Evolutionary conservation across 2,888 invertebrate genomes (phyloP).

Genomic region (Torymus auratus): DNA sequence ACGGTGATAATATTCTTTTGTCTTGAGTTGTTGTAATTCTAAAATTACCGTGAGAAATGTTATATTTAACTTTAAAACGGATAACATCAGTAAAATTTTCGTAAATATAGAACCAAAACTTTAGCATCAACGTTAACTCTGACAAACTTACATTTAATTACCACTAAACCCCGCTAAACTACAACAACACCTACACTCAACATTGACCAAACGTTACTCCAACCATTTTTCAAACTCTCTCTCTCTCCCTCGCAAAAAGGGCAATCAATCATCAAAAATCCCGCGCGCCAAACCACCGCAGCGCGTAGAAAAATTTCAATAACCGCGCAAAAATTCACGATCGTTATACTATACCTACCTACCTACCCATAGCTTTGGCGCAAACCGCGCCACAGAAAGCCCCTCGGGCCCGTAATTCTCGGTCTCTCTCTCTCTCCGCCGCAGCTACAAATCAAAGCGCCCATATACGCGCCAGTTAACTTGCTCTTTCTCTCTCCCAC

Average conservation of each 20-base stretch:
- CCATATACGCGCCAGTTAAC: neutral
- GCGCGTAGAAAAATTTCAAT: too few relatives aligned
- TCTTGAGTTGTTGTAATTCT: neutral
- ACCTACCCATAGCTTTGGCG: too few relatives aligned
- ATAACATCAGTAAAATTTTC: neutral
- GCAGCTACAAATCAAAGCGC: conserved; percentile 33
- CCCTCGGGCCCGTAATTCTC: conserved; percentile 38
- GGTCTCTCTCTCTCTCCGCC: neutral
- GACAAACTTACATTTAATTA: neutral
- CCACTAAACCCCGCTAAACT: too few relatives aligned
- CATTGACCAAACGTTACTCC: too few relatives aligned
- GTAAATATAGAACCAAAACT: neutral
- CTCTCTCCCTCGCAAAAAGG: too few relatives aligned
- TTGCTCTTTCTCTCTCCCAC: neutral
- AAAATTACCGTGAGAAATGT: neutral
- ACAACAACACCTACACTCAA: too few relatives aligned
- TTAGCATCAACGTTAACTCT: neutral
- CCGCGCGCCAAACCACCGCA: too few relatives aligned
- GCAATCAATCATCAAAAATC: too few relatives aligned
- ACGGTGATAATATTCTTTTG: conserved; percentile 25
- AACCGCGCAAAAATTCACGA: too few relatives aligned
- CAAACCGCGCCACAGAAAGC: too few relatives aligned
- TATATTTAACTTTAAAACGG: neutral
- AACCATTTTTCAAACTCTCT: too few relatives aligned
- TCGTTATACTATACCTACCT: too few relatives aligned